Conservation (phyloP, 2,797 vertebrate species). For the Ibycter americanus region DNA sequence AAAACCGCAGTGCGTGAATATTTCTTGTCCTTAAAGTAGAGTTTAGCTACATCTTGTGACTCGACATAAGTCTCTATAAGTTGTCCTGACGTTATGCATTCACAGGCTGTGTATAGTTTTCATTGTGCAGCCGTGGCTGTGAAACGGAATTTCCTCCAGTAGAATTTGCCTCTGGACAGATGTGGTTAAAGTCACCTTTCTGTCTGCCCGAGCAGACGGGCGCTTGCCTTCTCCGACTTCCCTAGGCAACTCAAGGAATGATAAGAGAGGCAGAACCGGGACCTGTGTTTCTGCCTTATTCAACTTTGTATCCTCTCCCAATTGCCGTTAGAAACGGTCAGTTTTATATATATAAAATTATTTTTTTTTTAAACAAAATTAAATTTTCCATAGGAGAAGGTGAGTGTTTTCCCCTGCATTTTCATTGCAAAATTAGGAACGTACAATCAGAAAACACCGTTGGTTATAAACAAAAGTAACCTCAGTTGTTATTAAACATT, state of each 20-base stretch:
- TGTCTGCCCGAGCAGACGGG: not conserved
- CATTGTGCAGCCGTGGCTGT: not conserved
- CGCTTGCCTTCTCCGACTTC: not conserved
- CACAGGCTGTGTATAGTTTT: too few relatives aligned
- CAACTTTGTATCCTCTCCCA: not conserved
- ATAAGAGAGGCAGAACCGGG: not conserved
- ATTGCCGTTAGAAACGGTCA: not conserved
- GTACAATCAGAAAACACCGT: not conserved
- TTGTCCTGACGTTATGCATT: not conserved
- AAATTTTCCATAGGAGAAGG: not conserved
- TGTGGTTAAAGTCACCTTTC: not conserved
- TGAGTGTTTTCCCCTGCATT: accelerated
- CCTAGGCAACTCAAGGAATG: not conserved
- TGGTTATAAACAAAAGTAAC: not conserved
- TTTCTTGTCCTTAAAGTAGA: not conserved
- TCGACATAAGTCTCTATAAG: not conserved
- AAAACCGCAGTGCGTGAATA: accelerated
- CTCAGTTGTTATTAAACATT: not conserved
- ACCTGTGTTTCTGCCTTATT: accelerated
- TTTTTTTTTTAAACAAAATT: not conserved
- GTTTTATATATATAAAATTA: not conserved
- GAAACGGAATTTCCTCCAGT: not conserved
- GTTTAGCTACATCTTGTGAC: accelerated
- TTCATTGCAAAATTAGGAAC: not conserved
- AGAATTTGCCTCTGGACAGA: not conserved